phyloP scores from a whole-genome alignment of 35 echinoderm and acorn worm genomes.

The Ophioderma brevispina region DNA sequence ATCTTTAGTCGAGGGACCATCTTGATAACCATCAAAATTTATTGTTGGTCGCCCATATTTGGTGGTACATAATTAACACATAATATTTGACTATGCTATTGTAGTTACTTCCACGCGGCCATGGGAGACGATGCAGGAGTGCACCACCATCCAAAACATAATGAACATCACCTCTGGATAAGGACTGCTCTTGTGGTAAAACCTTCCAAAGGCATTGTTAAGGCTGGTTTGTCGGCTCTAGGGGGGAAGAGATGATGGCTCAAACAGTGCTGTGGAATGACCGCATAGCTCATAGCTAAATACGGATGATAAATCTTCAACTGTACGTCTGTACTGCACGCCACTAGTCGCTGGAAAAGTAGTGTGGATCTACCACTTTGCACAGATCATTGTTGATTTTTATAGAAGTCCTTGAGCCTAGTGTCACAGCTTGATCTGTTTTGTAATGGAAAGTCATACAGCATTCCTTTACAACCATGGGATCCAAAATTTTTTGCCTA shows the following conservation, averaged over 20 bases:
- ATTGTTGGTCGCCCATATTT: slow-evolving; percentile 36
- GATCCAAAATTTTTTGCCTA: slow-evolving; percentile 54
- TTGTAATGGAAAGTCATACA: slow-evolving; percentile 49
- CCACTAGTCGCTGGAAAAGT: slow-evolving; percentile 61
- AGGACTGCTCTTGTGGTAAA: neutral
- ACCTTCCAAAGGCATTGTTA: slow-evolving; percentile 58
- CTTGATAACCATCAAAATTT: slow-evolving; percentile 67
- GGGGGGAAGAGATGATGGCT: slow-evolving; percentile 1
- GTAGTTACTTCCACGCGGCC: slow-evolving; percentile 51
- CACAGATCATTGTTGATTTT: slow-evolving; percentile 42
- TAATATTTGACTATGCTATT: slow-evolving; percentile 20
- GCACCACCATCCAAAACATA: slow-evolving; percentile 85
- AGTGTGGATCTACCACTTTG: slow-evolving; percentile 77
- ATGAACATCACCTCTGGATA: slow-evolving; percentile 45
- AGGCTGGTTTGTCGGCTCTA: slow-evolving; percentile 50
- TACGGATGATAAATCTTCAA: slow-evolving; percentile 6
- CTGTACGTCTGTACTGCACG: neutral
- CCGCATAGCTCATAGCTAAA: slow-evolving; percentile 83
- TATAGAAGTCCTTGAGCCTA: slow-evolving; percentile 29
- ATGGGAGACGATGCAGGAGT: slow-evolving; percentile 59
- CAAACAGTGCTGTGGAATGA: slow-evolving; percentile 81
- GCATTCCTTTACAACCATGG: slow-evolving; percentile 22
- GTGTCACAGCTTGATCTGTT: slow-evolving; percentile 55
- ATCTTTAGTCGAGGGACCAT: slow-evolving; percentile 52
- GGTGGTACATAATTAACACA: neutral